Conservation (phyloP, 2,888 invertebrate genomes). For the Unio delphinus region DNA sequence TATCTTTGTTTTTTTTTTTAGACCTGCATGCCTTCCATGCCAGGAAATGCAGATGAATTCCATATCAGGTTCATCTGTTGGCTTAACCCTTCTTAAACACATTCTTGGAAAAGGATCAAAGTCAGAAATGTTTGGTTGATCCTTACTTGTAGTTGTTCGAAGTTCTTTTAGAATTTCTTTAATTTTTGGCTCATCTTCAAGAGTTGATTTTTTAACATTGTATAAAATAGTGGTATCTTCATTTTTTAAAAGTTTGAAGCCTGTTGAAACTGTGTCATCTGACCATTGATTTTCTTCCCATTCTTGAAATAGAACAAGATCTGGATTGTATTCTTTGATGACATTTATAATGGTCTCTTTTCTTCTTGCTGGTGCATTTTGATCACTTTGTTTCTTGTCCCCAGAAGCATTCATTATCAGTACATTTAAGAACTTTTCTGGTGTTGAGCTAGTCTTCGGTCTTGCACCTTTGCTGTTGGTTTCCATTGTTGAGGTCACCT, state of each 20-base stretch:
- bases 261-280: constrained; percentile 13
- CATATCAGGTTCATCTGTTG: constrained; percentile 7
- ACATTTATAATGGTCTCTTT: constrained; percentile 15
- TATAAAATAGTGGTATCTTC: constrained; percentile 19
- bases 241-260: constrained; percentile 15
- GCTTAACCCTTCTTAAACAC: constrained; percentile 10
- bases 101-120: constrained; percentile 21
- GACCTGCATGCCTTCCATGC: constrained; percentile 8
- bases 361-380: constrained; percentile 11
- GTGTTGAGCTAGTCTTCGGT: no score
- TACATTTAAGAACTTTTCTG: constrained; percentile 3
- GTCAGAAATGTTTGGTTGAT: constrained; percentile 11
- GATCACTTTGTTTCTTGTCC: constrained; percentile 2
- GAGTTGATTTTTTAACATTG: constrained; percentile 4
- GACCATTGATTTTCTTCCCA: constrained; percentile 17
- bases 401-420: constrained; percentile 24
- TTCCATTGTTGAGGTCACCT: no score
- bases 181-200: constrained; percentile 12
- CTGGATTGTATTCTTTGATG: constrained; percentile 11
- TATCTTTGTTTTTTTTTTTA: constrained; percentile 11
- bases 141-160: constrained; percentile 18
- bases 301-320: constrained; percentile 22
- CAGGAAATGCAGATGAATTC: constrained; percentile 23
- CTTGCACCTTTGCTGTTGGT: no score
- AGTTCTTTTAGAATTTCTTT: constrained; percentile 12